Percentiles rank a stretch among this genome's conserved stretches.
phyloP scores from a whole-genome alignment of 2,113 vertebrate genomes.

The Epinephelus cyanopodus region DNA sequence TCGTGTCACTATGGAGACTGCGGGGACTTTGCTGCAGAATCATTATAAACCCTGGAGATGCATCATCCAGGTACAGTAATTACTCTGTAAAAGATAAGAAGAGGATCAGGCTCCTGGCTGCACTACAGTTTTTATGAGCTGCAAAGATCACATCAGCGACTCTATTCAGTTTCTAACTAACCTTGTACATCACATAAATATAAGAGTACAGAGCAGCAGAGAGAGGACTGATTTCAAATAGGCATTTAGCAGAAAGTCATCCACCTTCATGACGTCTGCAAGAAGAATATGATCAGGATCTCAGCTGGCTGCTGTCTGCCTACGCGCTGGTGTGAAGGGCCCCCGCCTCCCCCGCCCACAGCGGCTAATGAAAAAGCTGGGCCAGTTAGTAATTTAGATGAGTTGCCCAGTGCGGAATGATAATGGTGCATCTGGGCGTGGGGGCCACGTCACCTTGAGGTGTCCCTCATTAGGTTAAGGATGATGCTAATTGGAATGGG shows the following conservation, averaged over 20 bases:
- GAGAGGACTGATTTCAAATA: constrained; percentile 33
- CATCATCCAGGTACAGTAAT: constrained; percentile 44
- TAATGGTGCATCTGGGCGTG: constrained; percentile 90
- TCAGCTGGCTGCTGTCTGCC: constrained; percentile 38
- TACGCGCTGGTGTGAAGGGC: constrained; percentile 17
- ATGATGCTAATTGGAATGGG: constrained; percentile 98
- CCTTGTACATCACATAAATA: constrained; percentile 33
- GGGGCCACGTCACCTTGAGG: constrained; percentile 94
- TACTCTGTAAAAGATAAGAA: constrained; percentile 54
- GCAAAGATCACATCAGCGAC: constrained; percentile 20
- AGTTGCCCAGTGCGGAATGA: constrained; percentile 91
- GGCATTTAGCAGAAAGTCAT: constrained; percentile 31
- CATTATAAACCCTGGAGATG: constrained; percentile 36
- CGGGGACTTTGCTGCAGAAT: constrained; percentile 32
- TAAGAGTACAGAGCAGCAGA: constrained; percentile 24
- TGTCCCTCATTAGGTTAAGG: constrained; percentile 98
- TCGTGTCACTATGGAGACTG: constrained; percentile 25
- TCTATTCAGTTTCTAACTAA: constrained; percentile 26
- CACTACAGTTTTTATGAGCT: constrained; percentile 37
- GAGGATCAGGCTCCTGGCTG: constrained; percentile 23
- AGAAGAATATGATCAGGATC: constrained; percentile 47
- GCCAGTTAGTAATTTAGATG: constrained; percentile 95
- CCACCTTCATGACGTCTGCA: constrained; percentile 29
- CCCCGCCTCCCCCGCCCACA: constrained; percentile 30
- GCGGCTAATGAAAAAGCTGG: constrained; percentile 91